Evolutionary conservation across 2,797 vertebrate genomes (phyloP).

Genomic region (Sphenodon punctatus): DNA sequence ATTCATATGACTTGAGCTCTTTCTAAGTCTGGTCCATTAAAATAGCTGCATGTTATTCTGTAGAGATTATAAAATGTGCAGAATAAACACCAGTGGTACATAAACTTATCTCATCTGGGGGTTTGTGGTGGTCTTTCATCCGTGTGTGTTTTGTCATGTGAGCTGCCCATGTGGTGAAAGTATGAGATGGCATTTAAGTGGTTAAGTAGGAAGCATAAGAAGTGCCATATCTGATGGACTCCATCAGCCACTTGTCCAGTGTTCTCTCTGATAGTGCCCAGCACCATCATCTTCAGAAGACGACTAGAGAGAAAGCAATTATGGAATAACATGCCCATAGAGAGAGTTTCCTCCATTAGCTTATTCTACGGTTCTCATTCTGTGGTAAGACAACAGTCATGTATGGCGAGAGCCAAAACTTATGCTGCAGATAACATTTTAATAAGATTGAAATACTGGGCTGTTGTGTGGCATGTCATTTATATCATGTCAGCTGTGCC

Average conservation of each 20-base stretch:
- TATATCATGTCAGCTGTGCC: too few relatives aligned
- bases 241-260: background rate
- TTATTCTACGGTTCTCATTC: background rate
- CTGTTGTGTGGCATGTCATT: rapidly evolving
- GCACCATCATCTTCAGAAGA: background rate
- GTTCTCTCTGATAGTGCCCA: background rate
- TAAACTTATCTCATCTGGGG: too few relatives aligned
- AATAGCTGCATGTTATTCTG: background rate
- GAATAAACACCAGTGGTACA: too few relatives aligned
- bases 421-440: too few relatives aligned
- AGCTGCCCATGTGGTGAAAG: background rate
- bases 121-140: background rate
- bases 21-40: slow-evolving; percentile 29
- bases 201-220: background rate
- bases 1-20: background rate
- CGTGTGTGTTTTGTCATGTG: background rate
- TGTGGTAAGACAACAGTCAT: background rate
- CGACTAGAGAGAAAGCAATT: background rate
- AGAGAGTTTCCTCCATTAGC: background rate
- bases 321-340: background rate
- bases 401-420: too few relatives aligned
- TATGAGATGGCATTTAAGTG: background rate
- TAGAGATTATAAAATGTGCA: too few relatives aligned
- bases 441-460: too few relatives aligned
- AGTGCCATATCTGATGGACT: rapidly evolving